Evolutionary conservation across 2,888 invertebrate species (phyloP).

Genomic region (Patella ulyssiponensis): DNA sequence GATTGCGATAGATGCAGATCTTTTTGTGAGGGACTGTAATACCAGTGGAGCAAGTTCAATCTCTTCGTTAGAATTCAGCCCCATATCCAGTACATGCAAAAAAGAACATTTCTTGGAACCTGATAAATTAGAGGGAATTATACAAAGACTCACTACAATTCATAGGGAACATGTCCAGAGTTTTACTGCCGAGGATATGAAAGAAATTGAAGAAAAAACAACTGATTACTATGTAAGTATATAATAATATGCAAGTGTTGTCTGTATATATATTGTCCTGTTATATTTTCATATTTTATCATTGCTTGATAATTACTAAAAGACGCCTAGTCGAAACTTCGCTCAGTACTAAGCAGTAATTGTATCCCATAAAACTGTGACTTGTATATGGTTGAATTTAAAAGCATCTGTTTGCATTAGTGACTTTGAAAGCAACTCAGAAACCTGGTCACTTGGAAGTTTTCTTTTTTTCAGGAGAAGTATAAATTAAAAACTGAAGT

Average conservation of each 20-base stretch:
- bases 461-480: slow-evolving; percentile 49
- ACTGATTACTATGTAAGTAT: slow-evolving; percentile 22
- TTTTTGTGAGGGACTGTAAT: background rate
- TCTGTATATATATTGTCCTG: too few species aligned
- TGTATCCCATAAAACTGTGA: too few species aligned
- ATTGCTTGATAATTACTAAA: too few species aligned
- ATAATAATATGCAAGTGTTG: too few species aligned
- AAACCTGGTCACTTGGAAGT: too few species aligned
- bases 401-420: too few species aligned
- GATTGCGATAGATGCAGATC: background rate
- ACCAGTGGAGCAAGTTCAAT: background rate
- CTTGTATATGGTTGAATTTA: too few species aligned
- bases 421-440: too few species aligned
- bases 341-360: too few species aligned
- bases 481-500: slow-evolving; percentile 51
- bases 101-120: background rate
- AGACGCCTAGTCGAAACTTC: too few species aligned
- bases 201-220: slow-evolving; percentile 7
- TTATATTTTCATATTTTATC: too few species aligned
- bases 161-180: background rate
- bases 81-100: background rate
- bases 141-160: background rate
- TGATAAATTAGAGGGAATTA: background rate
- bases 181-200: background rate
- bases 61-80: background rate